phyloP scores from a whole-genome alignment of 2,888 invertebrate species.

The Oegoconia quadripuncta region DNA sequence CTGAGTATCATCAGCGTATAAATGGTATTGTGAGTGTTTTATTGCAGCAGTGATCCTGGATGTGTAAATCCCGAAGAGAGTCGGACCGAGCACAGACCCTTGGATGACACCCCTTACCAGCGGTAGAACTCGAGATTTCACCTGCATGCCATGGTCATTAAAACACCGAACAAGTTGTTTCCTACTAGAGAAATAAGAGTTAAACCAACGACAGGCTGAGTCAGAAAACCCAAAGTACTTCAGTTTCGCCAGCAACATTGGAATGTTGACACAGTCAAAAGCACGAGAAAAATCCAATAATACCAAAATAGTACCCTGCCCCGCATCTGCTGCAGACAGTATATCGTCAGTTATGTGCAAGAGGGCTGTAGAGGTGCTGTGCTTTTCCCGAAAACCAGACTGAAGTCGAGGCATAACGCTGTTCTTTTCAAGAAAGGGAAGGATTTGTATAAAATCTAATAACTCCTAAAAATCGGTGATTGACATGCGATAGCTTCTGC shows the following conservation, averaged over 20 bases:
- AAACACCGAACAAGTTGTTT: not conserved
- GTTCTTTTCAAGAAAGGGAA: no score
- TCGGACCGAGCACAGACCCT: not conserved
- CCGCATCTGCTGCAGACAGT: not conserved
- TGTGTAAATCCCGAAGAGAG: not conserved
- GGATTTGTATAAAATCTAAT: no score
- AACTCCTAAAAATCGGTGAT: no score
- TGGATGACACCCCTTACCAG: not conserved
- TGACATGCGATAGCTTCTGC: no score
- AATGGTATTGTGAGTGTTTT: not conserved
- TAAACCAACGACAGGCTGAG: not conserved
- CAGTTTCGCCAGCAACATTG: not conserved
- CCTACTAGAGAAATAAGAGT: not conserved
- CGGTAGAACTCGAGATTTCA: not conserved
- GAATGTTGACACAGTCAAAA: not conserved
- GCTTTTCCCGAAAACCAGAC: not conserved
- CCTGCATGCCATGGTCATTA: not conserved
- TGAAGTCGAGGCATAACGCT: no score
- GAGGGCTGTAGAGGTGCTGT: not conserved
- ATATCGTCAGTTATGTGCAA: not conserved
- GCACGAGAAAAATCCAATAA: no score
- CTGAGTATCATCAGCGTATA: not conserved
- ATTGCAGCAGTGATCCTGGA: not conserved
- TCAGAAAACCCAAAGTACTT: not conserved
- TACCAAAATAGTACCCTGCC: no score